Percentiles rank a stretch among this genome's conserved stretches.
Conservation (phyloP, 64 coral and sea anemone species). For the Trachythela sp. region DNA sequence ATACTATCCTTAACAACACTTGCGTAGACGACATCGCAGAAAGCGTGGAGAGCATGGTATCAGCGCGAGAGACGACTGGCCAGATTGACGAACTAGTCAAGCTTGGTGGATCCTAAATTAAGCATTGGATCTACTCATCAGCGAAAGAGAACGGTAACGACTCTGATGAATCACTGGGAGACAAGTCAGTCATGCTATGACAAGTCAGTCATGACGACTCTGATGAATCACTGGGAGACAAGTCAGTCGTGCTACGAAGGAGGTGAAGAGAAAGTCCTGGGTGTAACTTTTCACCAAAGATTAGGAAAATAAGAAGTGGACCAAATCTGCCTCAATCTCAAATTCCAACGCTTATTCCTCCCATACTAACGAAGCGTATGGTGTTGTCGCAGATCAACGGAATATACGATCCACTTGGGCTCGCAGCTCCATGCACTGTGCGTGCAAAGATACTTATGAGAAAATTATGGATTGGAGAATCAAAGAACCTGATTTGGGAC, state of each 20-base stretch:
- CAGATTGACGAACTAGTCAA: constrained; percentile 25
- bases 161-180: neutral
- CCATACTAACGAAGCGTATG: constrained; percentile 21
- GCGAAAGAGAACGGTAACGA: neutral
- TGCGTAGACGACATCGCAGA: too few relatives aligned
- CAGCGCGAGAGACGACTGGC: neutral
- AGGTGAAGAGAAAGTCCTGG: constrained; percentile 6
- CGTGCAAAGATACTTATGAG: too few relatives aligned
- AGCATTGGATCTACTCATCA: constrained; percentile 14
- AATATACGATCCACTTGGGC: too few relatives aligned
- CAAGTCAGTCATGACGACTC: neutral
- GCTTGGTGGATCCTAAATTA: constrained; percentile 16
- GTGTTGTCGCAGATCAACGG: constrained; percentile 22
- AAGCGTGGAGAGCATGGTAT: constrained; percentile 10
- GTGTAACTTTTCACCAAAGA: constrained; percentile 30
- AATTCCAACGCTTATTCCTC: neutral
- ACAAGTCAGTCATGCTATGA: neutral
- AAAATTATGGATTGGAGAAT: too few relatives aligned
- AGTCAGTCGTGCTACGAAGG: neutral
- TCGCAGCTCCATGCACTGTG: too few relatives aligned
- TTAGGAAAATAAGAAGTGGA: constrained; percentile 14
- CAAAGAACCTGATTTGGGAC: constrained; percentile 6
- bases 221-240: neutral
- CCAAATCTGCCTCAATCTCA: neutral
- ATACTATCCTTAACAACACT: too few relatives aligned